phyloP scores from a whole-genome alignment of 2,888 invertebrate species.

The Zaprionus obscuricornis region DNA sequence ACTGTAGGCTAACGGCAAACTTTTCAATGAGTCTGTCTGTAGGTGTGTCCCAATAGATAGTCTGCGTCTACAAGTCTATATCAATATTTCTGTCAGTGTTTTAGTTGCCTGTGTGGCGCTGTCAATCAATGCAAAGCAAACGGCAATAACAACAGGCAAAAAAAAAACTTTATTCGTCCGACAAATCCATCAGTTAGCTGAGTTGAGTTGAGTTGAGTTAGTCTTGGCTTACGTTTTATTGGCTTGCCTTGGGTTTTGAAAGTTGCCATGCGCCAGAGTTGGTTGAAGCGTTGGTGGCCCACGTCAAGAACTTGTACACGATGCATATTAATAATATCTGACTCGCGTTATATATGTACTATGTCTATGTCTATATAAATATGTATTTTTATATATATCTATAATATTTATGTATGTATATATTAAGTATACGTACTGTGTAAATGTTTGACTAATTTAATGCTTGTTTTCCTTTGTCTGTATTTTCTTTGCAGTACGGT shows the following conservation, averaged over 20 bases:
- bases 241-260: slow-evolving; percentile 63
- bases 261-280: slow-evolving; percentile 40
- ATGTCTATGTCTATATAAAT: not conserved
- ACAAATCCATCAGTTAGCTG: slow-evolving; percentile 20
- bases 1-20: slow-evolving; percentile 30
- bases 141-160: not conserved
- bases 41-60: slow-evolving; percentile 50
- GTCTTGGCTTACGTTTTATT: slow-evolving; percentile 21
- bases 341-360: slow-evolving; percentile 17
- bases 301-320: slow-evolving; percentile 59
- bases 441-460: slow-evolving; percentile 39
- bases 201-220: slow-evolving; percentile 16
- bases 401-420: no score
- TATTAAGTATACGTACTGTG: no score
- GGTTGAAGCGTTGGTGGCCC: slow-evolving; percentile 61
- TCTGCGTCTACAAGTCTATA: no score
- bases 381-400: no score
- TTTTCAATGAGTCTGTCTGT: slow-evolving; percentile 40
- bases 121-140: slow-evolving; percentile 59
- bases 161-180: slow-evolving; percentile 6
- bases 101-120: slow-evolving; percentile 60
- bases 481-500: slow-evolving; percentile 87
- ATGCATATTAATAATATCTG: slow-evolving; percentile 47
- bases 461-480: not conserved
- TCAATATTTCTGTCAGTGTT: slow-evolving; percentile 36